These are phyloP conservation scores for Prinia subflava DNA, from an alignment of 2,113 vertebrate species.

Conservation along the genomic window DNA sequence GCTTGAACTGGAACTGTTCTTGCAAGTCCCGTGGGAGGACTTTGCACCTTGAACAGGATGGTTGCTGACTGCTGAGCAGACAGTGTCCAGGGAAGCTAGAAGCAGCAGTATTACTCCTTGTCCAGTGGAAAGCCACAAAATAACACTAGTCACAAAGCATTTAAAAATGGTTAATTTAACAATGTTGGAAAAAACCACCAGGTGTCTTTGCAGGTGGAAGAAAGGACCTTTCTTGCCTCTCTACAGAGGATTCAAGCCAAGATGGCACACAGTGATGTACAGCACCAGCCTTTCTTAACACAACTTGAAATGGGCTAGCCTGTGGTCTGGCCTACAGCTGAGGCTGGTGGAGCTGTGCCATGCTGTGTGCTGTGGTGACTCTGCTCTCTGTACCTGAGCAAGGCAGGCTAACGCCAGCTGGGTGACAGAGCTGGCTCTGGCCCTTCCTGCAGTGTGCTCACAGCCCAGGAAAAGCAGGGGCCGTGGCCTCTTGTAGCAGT, in stretches of 20 bases:
- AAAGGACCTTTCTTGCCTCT: not conserved
- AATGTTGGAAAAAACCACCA: not conserved
- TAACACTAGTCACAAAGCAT: constrained; percentile 60
- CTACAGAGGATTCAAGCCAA: not conserved
- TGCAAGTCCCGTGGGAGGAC: not conserved
- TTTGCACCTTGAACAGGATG: not conserved
- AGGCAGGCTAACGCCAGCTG: not conserved
- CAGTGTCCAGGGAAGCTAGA: not conserved
- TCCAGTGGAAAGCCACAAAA: constrained; percentile 2
- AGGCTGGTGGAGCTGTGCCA: not conserved
- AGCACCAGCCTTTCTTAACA: not conserved
- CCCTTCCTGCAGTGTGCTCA: not conserved
- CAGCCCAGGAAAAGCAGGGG: not conserved
- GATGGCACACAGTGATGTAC: not conserved
- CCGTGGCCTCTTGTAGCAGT: not conserved
- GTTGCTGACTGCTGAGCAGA: not conserved
- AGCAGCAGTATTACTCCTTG: constrained; percentile 25
- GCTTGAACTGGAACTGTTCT: not conserved
- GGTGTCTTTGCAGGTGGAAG: not conserved
- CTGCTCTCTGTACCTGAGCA: accelerated
- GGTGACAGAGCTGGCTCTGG: not conserved
- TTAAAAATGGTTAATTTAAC: constrained; percentile 35
- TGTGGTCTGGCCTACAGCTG: not conserved
- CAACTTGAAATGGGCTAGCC: not conserved
- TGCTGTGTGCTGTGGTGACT: not conserved